These are phyloP conservation scores for Auanema sp. DNA, from an alignment of 2,888 invertebrate genomes.

Conservation along the genomic window DNA sequence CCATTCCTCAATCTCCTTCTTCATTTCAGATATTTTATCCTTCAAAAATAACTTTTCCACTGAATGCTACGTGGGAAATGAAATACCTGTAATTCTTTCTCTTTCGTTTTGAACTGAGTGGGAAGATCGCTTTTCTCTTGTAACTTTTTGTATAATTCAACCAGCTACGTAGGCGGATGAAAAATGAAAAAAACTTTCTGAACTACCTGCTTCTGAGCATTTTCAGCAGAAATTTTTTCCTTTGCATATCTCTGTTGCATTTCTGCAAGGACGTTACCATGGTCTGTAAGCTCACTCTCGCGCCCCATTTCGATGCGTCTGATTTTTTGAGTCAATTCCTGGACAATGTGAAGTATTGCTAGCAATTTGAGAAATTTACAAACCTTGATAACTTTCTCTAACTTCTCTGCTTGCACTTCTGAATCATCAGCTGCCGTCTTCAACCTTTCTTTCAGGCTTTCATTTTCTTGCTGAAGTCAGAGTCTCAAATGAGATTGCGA, in stretches of 20 bases:
- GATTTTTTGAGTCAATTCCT: slow-evolving; percentile 65
- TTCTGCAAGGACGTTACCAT: slow-evolving; percentile 79
- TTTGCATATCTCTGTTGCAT: slow-evolving; percentile 77
- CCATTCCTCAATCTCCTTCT: slow-evolving; percentile 27
- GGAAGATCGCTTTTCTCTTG: slow-evolving; percentile 40
- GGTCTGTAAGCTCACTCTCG: slow-evolving; percentile 79
- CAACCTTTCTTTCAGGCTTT: slow-evolving; percentile 61
- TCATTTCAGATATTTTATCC: slow-evolving; percentile 7
- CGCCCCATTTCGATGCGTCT: slow-evolving; percentile 79
- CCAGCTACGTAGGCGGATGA: slow-evolving; percentile 28
- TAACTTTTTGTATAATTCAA: slow-evolving; percentile 46
- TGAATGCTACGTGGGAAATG: neutral
- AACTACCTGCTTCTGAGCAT: slow-evolving; percentile 73
- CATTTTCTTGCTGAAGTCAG: slow-evolving; percentile 65
- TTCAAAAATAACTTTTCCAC: neutral
- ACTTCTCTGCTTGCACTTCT: slow-evolving; percentile 26
- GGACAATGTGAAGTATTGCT: neutral
- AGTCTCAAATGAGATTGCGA: no score
- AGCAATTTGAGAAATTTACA: no score
- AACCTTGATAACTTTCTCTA: slow-evolving; percentile 24
- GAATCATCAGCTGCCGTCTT: slow-evolving; percentile 30
- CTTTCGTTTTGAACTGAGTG: slow-evolving; percentile 56
- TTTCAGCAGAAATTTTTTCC: slow-evolving; percentile 77
- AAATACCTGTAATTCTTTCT: slow-evolving; percentile 67
- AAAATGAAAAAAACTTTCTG: neutral